A percentile compares a stretch with the other conserved stretches of the same genome.
phyloP scores from a whole-genome alignment of 35 echinoderm and acorn worm genomes.

The Diadema setosum region DNA sequence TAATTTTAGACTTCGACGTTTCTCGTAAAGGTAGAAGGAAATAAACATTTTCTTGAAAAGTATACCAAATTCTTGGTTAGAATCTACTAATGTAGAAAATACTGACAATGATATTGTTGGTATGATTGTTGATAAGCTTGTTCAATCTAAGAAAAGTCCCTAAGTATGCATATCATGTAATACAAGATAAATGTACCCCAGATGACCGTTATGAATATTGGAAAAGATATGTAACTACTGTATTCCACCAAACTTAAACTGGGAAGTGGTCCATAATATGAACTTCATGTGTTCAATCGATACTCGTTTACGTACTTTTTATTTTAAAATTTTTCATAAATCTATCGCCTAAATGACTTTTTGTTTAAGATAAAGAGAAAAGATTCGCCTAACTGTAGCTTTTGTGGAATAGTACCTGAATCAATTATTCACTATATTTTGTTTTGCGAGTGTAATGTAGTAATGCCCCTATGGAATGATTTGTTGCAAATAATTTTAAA shows the following conservation, averaged over 20 bases:
- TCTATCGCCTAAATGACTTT: neutral
- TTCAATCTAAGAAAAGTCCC: neutral
- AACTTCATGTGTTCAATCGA: neutral
- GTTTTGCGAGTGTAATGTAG: neutral
- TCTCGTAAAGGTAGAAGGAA: too few species aligned
- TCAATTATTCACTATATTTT: neutral
- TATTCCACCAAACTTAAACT: neutral
- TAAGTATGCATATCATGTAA: neutral
- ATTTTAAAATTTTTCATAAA: conserved; percentile 16
- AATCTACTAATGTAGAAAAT: too few species aligned
- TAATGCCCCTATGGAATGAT: neutral
- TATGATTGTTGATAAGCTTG: neutral
- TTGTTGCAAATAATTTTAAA: neutral
- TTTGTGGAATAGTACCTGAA: neutral
- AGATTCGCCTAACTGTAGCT: neutral
- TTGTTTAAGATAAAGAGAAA: neutral
- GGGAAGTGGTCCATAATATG: neutral
- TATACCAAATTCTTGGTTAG: too few species aligned
- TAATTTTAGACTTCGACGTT: neutral
- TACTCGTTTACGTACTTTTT: neutral
- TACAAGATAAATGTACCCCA: neutral
- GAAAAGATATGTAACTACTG: neutral
- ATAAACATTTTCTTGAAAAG: too few species aligned
- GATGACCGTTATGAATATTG: neutral
- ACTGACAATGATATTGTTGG: too few species aligned